Evolutionary conservation across 2,113 vertebrate species (phyloP), one percentile per base, ranked within the genome.

Genomic region (Osmerus mordax): DNA sequence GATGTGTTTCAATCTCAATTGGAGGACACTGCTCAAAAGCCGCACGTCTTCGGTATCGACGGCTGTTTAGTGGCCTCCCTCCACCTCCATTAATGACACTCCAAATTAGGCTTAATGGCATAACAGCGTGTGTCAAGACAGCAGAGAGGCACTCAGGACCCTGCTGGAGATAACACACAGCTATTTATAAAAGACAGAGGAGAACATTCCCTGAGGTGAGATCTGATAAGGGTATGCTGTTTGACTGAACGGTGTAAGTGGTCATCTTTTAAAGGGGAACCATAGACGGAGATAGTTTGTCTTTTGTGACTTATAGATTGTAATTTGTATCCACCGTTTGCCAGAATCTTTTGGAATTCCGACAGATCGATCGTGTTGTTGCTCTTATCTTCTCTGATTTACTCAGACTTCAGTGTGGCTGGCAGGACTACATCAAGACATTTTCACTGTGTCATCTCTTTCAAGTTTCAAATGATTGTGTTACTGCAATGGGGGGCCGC

Each of bases 51-150:
- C 54, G 62, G 66, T 70, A 80, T 81, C 23, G 69, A 81, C 77
- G 54, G 60, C 75, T 59, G 69, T 75, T 72, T 82, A 76, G 84
- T 88, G 69, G 64, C 74, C 71, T 70, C 18, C 77, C 65, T 80
- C 84, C 78, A 79, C 84, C 77, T 85, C 80, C 78, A 81, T 78
- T 83, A 79, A 83, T 74, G 70, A 82, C 78, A 75, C 82, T 78
- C 76, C 75, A 74, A 74, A 81, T 87, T 81, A 87, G 79, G 78
- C 78, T 71, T 86, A 87, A 87, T 84, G 69, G 82, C 78, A 80
- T 80, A 80, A 83, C 83, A 86, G 84, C 74, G 61, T 79, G 83
- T 85, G 80, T 81, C 74, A 76, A 81, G 72, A 68, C 78, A 83
- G 83, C 82, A 65, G 64, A 65, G 64, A 75, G 71, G 18, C 70